Evolutionary conservation across 2,797 vertebrate species (phyloP).

Genomic region (Leuciscus waleckii): DNA sequence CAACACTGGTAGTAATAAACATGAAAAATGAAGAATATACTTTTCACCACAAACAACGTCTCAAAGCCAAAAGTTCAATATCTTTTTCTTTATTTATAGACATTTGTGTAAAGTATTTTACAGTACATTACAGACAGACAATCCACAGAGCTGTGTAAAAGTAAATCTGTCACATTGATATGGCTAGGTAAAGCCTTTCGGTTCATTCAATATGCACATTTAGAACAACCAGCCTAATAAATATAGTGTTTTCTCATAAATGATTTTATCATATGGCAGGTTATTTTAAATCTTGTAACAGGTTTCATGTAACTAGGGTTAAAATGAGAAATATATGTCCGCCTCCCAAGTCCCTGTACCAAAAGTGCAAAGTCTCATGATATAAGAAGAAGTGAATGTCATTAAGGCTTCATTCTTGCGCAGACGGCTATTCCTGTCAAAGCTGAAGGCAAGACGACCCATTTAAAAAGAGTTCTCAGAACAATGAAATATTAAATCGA

Average conservation of each 20-base stretch:
- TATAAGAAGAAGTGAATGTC: neutral
- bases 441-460: neutral
- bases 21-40: neutral
- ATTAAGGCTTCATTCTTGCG: neutral
- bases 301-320: constrained; percentile 32
- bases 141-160: constrained; percentile 44
- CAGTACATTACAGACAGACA: constrained; percentile 51
- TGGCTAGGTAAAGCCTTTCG: neutral
- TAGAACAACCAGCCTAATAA: constrained; percentile 32
- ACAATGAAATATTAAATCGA: neutral
- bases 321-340: constrained; percentile 44
- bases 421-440: neutral
- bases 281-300: constrained; percentile 49
- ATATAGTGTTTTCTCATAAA: constrained; percentile 22
- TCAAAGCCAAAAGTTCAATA: neutral
- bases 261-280: constrained; percentile 11
- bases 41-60: neutral
- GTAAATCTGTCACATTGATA: neutral
- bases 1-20: neutral
- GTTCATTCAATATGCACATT: constrained; percentile 9
- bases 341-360: constrained; percentile 34
- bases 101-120: constrained; percentile 62
- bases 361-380: constrained; percentile 19
- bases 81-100: constrained; percentile 56
- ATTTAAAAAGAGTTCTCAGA: neutral